Conservation (phyloP, 2,888 invertebrate species). For the Heteromyza rotundicornis region DNA sequence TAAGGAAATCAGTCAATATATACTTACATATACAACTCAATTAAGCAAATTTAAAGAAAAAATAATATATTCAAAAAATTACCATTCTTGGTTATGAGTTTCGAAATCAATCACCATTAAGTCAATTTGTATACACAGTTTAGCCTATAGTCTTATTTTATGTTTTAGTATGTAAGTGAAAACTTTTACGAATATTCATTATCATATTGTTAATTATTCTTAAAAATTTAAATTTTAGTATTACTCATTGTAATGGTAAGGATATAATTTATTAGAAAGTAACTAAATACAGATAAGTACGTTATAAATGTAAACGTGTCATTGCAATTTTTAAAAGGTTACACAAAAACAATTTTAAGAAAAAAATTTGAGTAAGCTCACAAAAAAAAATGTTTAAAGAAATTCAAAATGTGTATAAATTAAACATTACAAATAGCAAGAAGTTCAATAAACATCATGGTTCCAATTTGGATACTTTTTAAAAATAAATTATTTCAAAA, state of each 20-base stretch:
- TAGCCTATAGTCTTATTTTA: not conserved
- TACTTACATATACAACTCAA: no score
- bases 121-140: not conserved
- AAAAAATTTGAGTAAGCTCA: not conserved
- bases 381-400: not conserved
- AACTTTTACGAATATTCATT: not conserved
- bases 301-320: no score
- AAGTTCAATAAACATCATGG: constrained; percentile 14
- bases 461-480: constrained; percentile 21
- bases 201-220: not conserved
- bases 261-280: no score
- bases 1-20: no score
- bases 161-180: not conserved
- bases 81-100: not conserved
- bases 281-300: no score
- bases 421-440: not conserved
- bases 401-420: not conserved
- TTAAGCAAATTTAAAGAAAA: no score
- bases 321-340: no score
- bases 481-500: constrained; percentile 7
- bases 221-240: no score
- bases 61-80: no score
- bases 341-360: no score
- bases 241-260: no score
- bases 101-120: not conserved